phyloP scores from a whole-genome alignment of 1,140 invertebrate genomes.

The Drosophila mauritiana region DNA sequence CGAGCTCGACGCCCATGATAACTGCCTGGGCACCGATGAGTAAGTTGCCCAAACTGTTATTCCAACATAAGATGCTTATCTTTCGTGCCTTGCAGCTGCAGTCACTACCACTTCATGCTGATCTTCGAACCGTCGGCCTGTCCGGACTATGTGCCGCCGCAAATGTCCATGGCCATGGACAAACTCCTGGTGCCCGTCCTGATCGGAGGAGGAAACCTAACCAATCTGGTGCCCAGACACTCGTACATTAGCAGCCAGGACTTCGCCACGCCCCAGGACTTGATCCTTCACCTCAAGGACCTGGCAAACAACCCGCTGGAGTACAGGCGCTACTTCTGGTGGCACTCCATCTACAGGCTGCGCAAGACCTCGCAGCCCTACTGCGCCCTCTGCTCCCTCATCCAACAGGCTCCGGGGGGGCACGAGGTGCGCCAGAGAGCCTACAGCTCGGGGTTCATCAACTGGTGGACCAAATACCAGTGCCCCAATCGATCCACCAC shows the following conservation, averaged over 20 bases:
- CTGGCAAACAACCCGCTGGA: not conserved
- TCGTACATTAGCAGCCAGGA: slow-evolving; percentile 42
- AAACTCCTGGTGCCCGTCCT: slow-evolving; percentile 56
- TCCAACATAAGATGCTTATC: not conserved
- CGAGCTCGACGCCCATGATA: slow-evolving; percentile 20
- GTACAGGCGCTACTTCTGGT: slow-evolving; percentile 53
- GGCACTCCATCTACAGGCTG: slow-evolving; percentile 50
- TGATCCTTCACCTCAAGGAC: slow-evolving; percentile 20
- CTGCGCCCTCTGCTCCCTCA: slow-evolving; percentile 45
- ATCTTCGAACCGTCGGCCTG: slow-evolving; percentile 55
- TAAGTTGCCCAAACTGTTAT: not conserved
- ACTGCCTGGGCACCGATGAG: slow-evolving; percentile 14
- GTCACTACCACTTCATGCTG: slow-evolving; percentile 54
- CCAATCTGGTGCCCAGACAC: slow-evolving; percentile 26
- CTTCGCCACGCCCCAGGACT: slow-evolving; percentile 25
- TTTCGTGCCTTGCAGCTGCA: slow-evolving; percentile 26
- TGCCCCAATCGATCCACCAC: slow-evolving; percentile 36
- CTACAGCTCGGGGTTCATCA: slow-evolving; percentile 11
- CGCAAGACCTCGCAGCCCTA: slow-evolving; percentile 23
- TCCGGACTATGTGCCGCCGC: slow-evolving; percentile 50
- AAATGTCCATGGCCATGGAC: slow-evolving; percentile 41
- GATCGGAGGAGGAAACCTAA: slow-evolving; percentile 45
- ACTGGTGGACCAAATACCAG: slow-evolving; percentile 57
- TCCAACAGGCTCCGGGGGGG: not conserved
- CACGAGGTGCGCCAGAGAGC: not conserved